Conservation (phyloP, 37 sponge, comb jelly and placozoan species). For the Crambe crambe region DNA sequence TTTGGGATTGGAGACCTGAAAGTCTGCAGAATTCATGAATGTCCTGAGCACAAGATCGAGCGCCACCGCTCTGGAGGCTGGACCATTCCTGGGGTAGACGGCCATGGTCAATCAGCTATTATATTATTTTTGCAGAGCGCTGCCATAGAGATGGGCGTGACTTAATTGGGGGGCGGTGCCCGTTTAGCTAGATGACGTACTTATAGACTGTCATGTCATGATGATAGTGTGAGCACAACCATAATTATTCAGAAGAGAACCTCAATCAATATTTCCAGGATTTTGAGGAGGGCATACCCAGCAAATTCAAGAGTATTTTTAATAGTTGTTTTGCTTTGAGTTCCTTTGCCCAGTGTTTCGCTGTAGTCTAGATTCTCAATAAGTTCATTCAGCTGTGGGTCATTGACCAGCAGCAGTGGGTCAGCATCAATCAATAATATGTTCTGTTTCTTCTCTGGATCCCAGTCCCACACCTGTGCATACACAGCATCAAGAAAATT, state of each 20-base stretch:
- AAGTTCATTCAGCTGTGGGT: conserved; percentile 22
- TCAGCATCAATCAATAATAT: conserved; percentile 49
- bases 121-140: no score
- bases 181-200: no score
- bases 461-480: conserved; percentile 47
- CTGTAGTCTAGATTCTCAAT: neutral
- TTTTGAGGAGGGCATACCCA: conserved; percentile 22
- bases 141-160: no score
- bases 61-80: conserved; percentile 58
- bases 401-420: conserved; percentile 47
- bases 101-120: no score
- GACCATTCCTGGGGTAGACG: conserved; percentile 12
- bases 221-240: no score
- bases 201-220: no score
- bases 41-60: conserved; percentile 77
- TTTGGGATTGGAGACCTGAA: conserved; percentile 38
- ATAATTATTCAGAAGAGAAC: conserved; percentile 5
- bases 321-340: neutral
- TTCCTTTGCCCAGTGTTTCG: neutral
- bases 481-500: neutral
- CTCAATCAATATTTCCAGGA: conserved; percentile 23
- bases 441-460: conserved; percentile 17
- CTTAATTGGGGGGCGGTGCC: no score
- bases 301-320: conserved; percentile 1
- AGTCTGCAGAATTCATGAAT: conserved; percentile 73